phyloP scores from a whole-genome alignment of 1,140 invertebrate genomes.

The Eupristina koningsbergeri region DNA sequence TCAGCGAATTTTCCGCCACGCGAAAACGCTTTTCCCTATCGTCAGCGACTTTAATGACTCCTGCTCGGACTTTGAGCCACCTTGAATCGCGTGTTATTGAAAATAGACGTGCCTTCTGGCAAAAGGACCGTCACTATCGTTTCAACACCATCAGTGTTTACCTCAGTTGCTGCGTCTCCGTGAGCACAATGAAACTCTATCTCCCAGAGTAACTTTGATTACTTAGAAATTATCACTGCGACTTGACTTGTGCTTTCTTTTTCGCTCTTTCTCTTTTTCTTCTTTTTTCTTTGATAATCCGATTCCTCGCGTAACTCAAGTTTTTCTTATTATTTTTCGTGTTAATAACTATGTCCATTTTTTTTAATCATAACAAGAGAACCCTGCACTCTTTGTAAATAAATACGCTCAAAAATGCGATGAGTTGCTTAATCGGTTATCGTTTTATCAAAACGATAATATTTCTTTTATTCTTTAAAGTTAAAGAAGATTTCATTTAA shows the following conservation, averaged over 20 bases:
- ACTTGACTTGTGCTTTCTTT: no score
- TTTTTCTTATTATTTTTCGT: background rate
- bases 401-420: background rate
- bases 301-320: background rate
- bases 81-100: background rate
- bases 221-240: no score
- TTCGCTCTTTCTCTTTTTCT: no score
- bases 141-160: background rate
- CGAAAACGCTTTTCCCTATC: no score
- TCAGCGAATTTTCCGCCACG: constrained; percentile 9
- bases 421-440: background rate
- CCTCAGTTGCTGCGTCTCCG: no score
- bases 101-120: no score
- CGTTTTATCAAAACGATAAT: background rate
- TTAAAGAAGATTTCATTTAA: background rate
- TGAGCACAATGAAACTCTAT: background rate
- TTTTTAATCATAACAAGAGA: background rate
- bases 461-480: background rate
- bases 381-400: background rate
- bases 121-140: background rate
- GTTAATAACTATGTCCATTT: background rate
- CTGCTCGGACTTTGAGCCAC: background rate
- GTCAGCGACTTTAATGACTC: background rate
- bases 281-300: background rate
- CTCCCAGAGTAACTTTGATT: background rate